phyloP scores from a whole-genome alignment of 2,797 vertebrate genomes.

The Xenentodon cancila region DNA sequence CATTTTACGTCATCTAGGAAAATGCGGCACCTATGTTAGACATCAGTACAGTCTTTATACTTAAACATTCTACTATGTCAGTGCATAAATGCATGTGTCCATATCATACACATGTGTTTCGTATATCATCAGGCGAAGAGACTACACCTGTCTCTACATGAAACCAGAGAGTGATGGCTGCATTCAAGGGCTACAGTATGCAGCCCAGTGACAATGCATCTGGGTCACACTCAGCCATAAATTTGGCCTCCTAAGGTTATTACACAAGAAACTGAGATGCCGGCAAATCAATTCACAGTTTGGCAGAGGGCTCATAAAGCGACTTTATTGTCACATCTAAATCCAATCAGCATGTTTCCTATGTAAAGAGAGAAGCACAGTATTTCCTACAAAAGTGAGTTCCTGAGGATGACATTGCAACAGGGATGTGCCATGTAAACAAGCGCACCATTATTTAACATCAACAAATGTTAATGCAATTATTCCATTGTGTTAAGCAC shows the following conservation, averaged over 20 bases:
- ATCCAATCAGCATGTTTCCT: constrained; percentile 74
- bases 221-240: constrained; percentile 77
- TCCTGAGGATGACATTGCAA: constrained; percentile 51
- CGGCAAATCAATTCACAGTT: constrained; percentile 82
- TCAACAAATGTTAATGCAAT: constrained; percentile 41
- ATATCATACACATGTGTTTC: constrained; percentile 69
- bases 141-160: constrained; percentile 82
- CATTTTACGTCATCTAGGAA: constrained; percentile 63
- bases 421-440: constrained; percentile 47
- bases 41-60: constrained; percentile 50
- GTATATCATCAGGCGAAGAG: constrained; percentile 69
- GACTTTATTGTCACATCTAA: constrained; percentile 69
- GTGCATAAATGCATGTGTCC: constrained; percentile 69
- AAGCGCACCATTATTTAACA: constrained; percentile 52
- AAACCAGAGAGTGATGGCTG: constrained; percentile 74
- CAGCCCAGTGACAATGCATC: constrained; percentile 69
- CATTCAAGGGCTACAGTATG: constrained; percentile 57
- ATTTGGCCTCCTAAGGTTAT: constrained; percentile 82
- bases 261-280: constrained; percentile 78
- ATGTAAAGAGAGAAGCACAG: constrained; percentile 70
- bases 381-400: constrained; percentile 57
- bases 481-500: constrained; percentile 29
- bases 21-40: constrained; percentile 64
- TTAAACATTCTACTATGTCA: constrained; percentile 70
- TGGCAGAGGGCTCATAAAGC: constrained; percentile 72